Percentiles rank a stretch among this genome's conserved stretches.
Conservation (phyloP, 2,888 invertebrate species). For the Mayetiola destructor region DNA sequence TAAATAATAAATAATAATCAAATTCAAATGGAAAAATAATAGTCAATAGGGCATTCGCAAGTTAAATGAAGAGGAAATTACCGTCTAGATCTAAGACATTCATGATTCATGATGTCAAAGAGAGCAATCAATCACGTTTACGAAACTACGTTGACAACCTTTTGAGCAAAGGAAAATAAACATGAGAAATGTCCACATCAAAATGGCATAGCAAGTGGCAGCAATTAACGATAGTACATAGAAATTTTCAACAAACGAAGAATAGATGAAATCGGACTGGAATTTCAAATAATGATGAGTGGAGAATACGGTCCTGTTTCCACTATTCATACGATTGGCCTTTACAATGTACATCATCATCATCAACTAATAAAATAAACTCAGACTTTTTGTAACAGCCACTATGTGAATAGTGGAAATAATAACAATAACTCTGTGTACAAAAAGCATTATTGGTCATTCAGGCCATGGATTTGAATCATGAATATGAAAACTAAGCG, state of each 20-base stretch:
- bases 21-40: too few species aligned
- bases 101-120: too few species aligned
- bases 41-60: too few species aligned
- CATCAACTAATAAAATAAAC: not conserved
- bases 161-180: too few species aligned
- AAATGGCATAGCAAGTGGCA: conserved; percentile 15
- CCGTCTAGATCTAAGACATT: too few species aligned
- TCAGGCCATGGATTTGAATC: not conserved
- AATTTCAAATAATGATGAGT: not conserved
- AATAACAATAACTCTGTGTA: not conserved
- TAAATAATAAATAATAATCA: too few species aligned
- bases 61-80: too few species aligned
- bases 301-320: not conserved
- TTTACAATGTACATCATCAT: not conserved
- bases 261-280: not conserved
- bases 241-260: too few species aligned
- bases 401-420: conserved; percentile 1
- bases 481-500: not conserved
- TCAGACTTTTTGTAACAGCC: not conserved
- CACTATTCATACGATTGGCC: conserved; percentile 1
- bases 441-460: conserved; percentile 8
- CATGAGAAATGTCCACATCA: too few species aligned
- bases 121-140: too few species aligned
- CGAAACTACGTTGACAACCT: too few species aligned
- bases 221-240: conserved; percentile 16